A percentile compares a stretch with the other conserved stretches of the same genome.
phyloP scores from a whole-genome alignment of 2,888 invertebrate genomes.

The Teleogryllus oceanicus region DNA sequence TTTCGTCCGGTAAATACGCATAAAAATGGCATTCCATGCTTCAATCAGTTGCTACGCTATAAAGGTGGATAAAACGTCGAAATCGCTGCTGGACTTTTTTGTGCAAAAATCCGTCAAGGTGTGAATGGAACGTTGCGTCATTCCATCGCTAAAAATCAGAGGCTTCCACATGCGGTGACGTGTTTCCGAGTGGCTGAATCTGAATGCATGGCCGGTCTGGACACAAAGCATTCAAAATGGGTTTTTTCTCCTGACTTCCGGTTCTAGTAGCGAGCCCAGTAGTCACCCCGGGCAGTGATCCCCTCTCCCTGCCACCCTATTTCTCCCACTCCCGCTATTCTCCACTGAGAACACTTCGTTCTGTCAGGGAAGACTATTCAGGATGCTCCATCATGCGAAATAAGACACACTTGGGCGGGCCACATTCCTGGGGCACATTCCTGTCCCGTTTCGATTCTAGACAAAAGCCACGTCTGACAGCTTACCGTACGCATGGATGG shows the following conservation, averaged over 20 bases:
- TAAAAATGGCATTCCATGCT: no score
- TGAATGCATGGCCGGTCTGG: not conserved
- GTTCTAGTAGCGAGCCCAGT: not conserved
- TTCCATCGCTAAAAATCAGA: no score
- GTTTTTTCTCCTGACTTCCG: not conserved
- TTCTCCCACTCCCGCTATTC: not conserved
- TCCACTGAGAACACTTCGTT: not conserved
- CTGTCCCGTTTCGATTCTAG: not conserved
- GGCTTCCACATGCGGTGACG: no score
- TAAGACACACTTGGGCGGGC: not conserved
- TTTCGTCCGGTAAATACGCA: no score
- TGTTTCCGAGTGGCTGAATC: not conserved
- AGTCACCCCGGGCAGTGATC: not conserved
- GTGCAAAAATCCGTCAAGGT: no score
- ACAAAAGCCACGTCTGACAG: not conserved
- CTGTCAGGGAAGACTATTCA: not conserved
- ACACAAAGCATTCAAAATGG: not conserved
- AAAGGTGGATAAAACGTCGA: no score
- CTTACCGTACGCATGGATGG: not conserved
- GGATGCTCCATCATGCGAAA: not conserved
- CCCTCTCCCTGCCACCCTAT: not conserved
- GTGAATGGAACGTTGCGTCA: no score
- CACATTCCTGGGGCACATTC: not conserved
- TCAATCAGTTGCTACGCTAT: no score
- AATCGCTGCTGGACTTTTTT: no score